Evolutionary conservation across 2,797 vertebrate species (phyloP).

Genomic region (Gadopsis marmoratus): DNA sequence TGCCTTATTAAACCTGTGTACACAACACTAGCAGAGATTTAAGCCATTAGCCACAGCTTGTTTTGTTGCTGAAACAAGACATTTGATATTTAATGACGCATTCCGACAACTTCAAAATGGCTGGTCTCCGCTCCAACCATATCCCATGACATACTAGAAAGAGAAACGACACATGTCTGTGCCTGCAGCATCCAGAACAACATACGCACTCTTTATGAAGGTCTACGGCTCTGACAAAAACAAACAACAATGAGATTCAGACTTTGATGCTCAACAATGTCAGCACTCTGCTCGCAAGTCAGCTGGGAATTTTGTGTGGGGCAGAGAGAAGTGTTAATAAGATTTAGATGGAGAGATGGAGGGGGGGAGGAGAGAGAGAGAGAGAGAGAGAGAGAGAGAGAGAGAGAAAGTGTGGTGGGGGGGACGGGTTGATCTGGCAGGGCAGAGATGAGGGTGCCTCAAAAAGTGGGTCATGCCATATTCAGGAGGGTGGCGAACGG

Average conservation of each 20-base stretch:
- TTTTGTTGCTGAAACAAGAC: conserved; percentile 29
- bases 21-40: not conserved
- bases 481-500: conserved; percentile 58
- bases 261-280: conserved; percentile 46
- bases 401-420: too few relatives aligned
- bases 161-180: conserved; percentile 15
- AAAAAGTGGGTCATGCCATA: conserved; percentile 73
- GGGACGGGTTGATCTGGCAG: conserved; percentile 30
- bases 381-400: too few relatives aligned
- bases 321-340: conserved; percentile 54
- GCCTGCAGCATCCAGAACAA: conserved; percentile 45
- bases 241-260: conserved; percentile 46
- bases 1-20: conserved; percentile 6
- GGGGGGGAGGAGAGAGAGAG: too few relatives aligned
- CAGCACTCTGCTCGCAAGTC: conserved; percentile 15
- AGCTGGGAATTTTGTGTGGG: conserved; percentile 46
- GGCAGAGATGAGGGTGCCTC: conserved; percentile 28
- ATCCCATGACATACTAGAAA: conserved; percentile 48
- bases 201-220: conserved; percentile 12
- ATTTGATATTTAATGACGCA: conserved; percentile 25
- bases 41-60: conserved; percentile 10
- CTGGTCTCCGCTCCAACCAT: conserved; percentile 27
- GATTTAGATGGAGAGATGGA: conserved; percentile 41
- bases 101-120: conserved; percentile 40
- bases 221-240: conserved; percentile 30